Evolutionary conservation across 2,113 vertebrate species (phyloP).

Genomic region (Dermatemys mawii): DNA sequence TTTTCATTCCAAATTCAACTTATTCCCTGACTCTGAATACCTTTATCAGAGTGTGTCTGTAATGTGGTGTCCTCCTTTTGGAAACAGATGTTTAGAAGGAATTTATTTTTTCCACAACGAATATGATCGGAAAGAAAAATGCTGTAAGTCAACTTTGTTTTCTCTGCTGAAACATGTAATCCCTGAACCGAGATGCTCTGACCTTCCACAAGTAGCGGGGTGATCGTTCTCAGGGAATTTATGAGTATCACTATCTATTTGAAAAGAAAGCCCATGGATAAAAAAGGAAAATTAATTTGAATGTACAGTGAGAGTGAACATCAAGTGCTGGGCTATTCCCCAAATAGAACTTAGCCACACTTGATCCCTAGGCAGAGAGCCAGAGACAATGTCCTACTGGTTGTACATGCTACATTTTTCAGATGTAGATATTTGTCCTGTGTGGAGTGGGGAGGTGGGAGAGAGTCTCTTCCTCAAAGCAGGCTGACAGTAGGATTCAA

Average conservation of each 20-base stretch:
- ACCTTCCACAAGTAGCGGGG: conserved; percentile 60
- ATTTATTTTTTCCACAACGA: background rate
- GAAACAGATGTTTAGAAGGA: background rate
- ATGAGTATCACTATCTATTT: conserved; percentile 45
- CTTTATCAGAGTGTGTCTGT: background rate
- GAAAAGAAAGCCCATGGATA: background rate
- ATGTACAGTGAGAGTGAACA: conserved; percentile 36
- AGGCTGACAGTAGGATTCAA: background rate
- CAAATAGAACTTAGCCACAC: conserved; percentile 52
- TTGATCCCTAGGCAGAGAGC: background rate
- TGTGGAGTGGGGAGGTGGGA: background rate
- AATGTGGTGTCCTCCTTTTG: background rate
- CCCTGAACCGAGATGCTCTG: conserved; percentile 34
- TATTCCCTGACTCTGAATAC: background rate
- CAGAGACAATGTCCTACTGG: conserved; percentile 14
- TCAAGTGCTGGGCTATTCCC: conserved; percentile 5
- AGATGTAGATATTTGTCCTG: conserved; percentile 2
- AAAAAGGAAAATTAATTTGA: conserved; percentile 40
- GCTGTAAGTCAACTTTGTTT: conserved; percentile 9
- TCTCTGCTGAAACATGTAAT: conserved; percentile 33
- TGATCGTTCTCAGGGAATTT: conserved; percentile 34
- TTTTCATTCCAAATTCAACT: background rate
- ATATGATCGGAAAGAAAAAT: background rate
- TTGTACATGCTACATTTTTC: background rate
- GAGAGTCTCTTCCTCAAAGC: background rate